These are phyloP conservation scores for Oreochromis spilurus DNA, from an alignment of 2,113 vertebrate genomes.

Conservation along the genomic window DNA sequence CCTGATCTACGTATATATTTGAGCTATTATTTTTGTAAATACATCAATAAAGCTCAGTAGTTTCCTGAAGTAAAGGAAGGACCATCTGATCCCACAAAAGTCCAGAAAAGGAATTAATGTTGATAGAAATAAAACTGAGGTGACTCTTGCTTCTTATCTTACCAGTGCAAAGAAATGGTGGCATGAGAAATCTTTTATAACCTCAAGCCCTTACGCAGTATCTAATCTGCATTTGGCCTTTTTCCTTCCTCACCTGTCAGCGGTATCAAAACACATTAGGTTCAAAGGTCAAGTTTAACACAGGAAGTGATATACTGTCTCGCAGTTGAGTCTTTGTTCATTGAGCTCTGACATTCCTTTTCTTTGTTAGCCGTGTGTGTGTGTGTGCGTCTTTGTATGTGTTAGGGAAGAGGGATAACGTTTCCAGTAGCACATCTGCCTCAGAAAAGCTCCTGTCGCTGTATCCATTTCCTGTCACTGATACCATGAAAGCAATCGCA, in stretches of 20 bases:
- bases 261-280: not conserved
- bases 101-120: not conserved
- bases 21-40: not conserved
- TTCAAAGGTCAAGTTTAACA: slow-evolving; percentile 39
- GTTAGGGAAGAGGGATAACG: slow-evolving; percentile 2
- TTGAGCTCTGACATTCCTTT: slow-evolving; percentile 21
- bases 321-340: not conserved
- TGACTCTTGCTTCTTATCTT: not conserved
- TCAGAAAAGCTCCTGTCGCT: slow-evolving; percentile 29
- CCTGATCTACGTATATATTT: not conserved
- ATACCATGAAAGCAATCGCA: slow-evolving; percentile 51
- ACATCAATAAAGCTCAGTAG: not conserved
- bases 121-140: not conserved
- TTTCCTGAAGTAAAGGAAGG: not conserved
- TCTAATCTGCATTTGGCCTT: not conserved
- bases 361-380: slow-evolving; percentile 15
- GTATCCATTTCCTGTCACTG: slow-evolving; percentile 52
- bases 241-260: not conserved
- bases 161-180: not conserved
- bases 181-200: not conserved
- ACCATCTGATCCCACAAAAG: not conserved
- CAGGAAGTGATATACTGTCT: slow-evolving; percentile 29
- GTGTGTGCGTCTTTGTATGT: slow-evolving; percentile 9
- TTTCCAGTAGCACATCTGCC: slow-evolving; percentile 44
- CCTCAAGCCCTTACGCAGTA: not conserved